A percentile compares a stretch with the other conserved stretches of the same genome.
These are phyloP conservation scores for Dendrocincla fuliginosa DNA, from an alignment of 2,797 vertebrate species.

Conservation along the genomic window DNA sequence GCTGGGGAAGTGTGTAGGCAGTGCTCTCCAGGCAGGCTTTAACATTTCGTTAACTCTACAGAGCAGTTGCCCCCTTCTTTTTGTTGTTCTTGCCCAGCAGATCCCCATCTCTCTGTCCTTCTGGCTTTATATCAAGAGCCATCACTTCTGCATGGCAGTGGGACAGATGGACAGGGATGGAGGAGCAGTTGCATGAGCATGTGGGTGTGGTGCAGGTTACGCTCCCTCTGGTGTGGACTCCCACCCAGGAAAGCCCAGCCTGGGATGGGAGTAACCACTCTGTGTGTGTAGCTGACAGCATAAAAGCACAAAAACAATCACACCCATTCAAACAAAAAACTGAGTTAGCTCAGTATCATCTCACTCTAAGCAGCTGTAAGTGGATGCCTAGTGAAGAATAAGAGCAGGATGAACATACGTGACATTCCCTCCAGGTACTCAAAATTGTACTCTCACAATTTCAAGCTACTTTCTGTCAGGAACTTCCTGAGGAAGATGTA, in stretches of 20 bases:
- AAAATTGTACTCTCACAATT: background rate
- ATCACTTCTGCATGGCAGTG: background rate
- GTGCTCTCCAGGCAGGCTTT: background rate
- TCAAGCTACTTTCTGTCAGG: background rate
- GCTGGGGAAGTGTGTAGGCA: background rate
- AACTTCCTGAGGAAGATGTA: background rate
- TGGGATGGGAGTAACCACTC: background rate
- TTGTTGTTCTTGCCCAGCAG: background rate
- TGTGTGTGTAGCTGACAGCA: background rate
- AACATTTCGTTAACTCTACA: fast-evolving
- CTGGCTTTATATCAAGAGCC: background rate
- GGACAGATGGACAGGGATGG: background rate
- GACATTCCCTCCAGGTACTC: background rate
- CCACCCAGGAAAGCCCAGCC: background rate
- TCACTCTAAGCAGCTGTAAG: background rate
- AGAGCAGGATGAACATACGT: background rate
- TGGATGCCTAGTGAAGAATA: background rate
- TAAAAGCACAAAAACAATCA: background rate
- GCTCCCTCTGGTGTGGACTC: background rate
- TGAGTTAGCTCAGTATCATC: background rate
- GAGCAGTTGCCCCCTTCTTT: background rate
- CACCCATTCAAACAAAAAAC: background rate
- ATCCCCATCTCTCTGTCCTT: background rate
- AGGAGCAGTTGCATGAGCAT: background rate
- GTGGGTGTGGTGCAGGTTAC: background rate